These are phyloP conservation scores for Dipodomys spectabilis DNA, from an alignment of 2,113 vertebrate genomes.

Conservation along the genomic window DNA sequence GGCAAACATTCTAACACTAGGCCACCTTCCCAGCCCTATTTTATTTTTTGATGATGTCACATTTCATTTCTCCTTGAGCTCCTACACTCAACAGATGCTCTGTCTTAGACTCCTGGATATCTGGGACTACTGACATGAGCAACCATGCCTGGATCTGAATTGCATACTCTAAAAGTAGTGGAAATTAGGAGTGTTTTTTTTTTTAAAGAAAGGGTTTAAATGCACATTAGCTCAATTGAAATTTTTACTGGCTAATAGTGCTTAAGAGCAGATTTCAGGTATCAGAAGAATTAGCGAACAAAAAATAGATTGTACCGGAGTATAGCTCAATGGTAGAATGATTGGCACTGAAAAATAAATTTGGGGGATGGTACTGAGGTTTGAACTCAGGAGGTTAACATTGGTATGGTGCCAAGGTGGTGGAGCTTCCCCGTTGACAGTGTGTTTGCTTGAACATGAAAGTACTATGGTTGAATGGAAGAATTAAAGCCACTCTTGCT, in stretches of 20 bases:
- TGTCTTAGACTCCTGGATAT: neutral
- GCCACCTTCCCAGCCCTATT: neutral
- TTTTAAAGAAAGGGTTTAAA: neutral
- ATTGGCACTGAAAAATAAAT: neutral
- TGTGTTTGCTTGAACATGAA: neutral
- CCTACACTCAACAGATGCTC: neutral
- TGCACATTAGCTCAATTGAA: neutral
- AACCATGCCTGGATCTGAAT: neutral
- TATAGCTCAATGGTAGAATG: neutral
- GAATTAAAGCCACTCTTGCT: neutral
- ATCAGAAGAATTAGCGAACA: neutral
- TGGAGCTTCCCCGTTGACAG: neutral
- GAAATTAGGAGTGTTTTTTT: neutral
- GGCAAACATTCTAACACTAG: neutral
- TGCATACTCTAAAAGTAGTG: neutral
- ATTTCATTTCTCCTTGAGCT: neutral
- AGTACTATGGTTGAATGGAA: neutral
- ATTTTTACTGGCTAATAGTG: neutral
- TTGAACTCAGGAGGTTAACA: neutral
- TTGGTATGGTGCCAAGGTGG: no score
- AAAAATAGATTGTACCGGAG: neutral
- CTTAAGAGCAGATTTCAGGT: neutral
- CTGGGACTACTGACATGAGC: neutral
- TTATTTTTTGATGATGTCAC: neutral
- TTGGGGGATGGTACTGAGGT: neutral